Evolutionary conservation across 2,797 vertebrate genomes (phyloP).

Genomic region (Mionectes olivaceus): DNA sequence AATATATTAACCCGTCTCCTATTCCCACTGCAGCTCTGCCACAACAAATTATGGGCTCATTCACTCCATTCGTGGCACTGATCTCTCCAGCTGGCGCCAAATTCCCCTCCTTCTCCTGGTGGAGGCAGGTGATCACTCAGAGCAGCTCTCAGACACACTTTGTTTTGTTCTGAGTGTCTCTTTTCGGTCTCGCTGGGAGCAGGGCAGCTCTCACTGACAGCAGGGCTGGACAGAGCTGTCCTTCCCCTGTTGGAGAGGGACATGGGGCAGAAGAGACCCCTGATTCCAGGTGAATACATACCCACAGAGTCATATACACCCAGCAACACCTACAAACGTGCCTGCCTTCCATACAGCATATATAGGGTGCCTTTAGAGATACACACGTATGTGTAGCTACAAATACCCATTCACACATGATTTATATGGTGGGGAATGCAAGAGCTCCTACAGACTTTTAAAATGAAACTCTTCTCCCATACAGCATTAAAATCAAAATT

Average conservation of each 20-base stretch:
- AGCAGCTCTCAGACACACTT: background rate
- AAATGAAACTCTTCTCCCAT: background rate
- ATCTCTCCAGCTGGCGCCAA: background rate
- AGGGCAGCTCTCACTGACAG: background rate
- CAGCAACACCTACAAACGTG: background rate
- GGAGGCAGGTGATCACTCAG: background rate
- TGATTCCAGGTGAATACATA: background rate
- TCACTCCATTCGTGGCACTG: background rate
- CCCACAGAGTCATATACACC: background rate
- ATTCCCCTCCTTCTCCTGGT: background rate
- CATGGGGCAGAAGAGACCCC: background rate
- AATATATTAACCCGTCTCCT: background rate
- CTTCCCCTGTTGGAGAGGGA: background rate
- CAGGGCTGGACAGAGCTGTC: background rate
- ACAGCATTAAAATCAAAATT: background rate
- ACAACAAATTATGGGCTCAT: background rate
- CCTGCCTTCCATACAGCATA: background rate
- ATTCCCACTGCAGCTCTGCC: background rate
- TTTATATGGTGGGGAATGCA: background rate
- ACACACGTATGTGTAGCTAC: background rate
- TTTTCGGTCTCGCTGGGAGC: background rate
- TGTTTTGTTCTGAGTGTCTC: background rate
- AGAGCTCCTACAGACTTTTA: background rate
- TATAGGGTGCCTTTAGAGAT: background rate
- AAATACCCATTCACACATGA: background rate